These are phyloP conservation scores for Pseudorectes ferrugineus DNA, from an alignment of 2,113 vertebrate genomes.

Conservation along the genomic window DNA sequence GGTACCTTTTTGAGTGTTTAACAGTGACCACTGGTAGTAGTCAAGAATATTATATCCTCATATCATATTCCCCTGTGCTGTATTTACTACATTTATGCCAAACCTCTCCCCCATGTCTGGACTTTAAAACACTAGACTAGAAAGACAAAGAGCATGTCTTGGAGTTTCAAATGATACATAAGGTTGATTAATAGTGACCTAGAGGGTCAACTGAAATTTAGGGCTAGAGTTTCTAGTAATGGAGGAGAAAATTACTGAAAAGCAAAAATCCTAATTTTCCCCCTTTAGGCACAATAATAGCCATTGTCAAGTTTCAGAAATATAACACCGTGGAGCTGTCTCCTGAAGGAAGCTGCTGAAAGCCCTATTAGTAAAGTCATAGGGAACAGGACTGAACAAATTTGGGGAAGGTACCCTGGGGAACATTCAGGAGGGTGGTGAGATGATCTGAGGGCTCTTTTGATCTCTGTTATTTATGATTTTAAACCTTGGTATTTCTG, in stretches of 20 bases:
- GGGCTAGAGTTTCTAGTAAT: slow-evolving; percentile 51
- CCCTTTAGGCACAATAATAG: slow-evolving; percentile 38
- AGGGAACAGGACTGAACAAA: slow-evolving; percentile 36
- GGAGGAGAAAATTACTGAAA: slow-evolving; percentile 47
- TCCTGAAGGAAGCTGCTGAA: slow-evolving; percentile 34
- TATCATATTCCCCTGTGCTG: background rate
- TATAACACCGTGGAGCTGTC: background rate
- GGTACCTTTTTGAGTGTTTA: background rate
- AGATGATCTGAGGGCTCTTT: slow-evolving; percentile 3
- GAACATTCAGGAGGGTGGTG: background rate
- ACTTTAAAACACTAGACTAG: background rate
- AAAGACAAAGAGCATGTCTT: background rate
- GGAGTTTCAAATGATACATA: slow-evolving; percentile 33
- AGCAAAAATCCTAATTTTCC: background rate
- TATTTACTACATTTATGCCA: background rate
- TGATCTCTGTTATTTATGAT: slow-evolving; percentile 1
- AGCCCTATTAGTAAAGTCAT: slow-evolving; percentile 49
- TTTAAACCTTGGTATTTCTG: background rate
- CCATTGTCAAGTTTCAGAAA: slow-evolving; percentile 56
- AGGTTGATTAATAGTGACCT: slow-evolving; percentile 29
- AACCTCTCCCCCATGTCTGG: background rate
- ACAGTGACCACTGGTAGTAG: background rate
- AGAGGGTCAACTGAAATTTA: slow-evolving; percentile 47
- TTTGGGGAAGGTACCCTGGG: slow-evolving; percentile 13
- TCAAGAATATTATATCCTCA: background rate